These are phyloP conservation scores for Clarias pachynema DNA, from an alignment of 2,797 vertebrate species.

Conservation along the genomic window DNA sequence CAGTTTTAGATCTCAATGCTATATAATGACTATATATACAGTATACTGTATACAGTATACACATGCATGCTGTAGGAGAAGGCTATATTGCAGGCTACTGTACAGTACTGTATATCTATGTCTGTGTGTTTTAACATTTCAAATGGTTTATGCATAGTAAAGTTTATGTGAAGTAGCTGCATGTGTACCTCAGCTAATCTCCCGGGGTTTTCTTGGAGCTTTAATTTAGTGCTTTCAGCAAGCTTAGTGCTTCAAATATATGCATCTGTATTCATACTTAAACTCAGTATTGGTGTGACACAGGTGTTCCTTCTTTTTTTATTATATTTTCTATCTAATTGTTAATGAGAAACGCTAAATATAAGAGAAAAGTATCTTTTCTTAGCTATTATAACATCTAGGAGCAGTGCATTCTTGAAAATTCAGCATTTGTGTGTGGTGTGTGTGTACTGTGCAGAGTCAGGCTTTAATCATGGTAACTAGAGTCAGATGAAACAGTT, in stretches of 20 bases:
- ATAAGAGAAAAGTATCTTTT: background rate
- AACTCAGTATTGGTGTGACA: background rate
- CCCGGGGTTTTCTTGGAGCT: background rate
- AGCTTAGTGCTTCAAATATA: background rate
- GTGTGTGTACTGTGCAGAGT: slow-evolving; percentile 33
- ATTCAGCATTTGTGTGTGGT: slow-evolving; percentile 25
- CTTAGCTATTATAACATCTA: background rate
- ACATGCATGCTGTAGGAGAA: background rate
- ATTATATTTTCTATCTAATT: background rate
- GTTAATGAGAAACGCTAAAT: background rate
- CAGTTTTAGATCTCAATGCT: too few species aligned
- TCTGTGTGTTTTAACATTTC: background rate
- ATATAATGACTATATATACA: too few species aligned
- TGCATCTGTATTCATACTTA: background rate
- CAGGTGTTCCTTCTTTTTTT: background rate
- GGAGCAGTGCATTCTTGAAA: slow-evolving; percentile 22
- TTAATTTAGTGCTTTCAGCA: background rate
- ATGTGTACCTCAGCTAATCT: background rate
- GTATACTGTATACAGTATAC: too few species aligned
- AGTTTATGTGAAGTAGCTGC: too few species aligned
- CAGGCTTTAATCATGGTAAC: slow-evolving; percentile 61
- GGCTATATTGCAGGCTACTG: too few species aligned
- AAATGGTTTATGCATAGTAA: background rate
- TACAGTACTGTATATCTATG: background rate
- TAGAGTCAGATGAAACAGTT: slow-evolving; percentile 77